Evolutionary conservation across 2,113 vertebrate species (phyloP).

Genomic region (Muscicapa adusta): DNA sequence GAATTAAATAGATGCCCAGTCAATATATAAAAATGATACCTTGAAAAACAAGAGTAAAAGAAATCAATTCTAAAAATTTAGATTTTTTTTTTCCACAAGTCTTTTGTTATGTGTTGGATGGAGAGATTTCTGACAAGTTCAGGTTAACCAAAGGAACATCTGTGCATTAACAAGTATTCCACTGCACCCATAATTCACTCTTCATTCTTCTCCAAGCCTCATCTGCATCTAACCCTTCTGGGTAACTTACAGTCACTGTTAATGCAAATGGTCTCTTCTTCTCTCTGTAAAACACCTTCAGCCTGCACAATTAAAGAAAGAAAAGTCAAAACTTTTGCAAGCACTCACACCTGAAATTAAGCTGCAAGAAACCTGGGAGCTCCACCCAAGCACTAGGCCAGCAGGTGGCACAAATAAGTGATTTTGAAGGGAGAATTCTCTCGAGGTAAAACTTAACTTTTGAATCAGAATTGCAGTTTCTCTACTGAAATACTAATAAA

Average conservation of each 20-base stretch:
- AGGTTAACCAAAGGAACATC: neutral
- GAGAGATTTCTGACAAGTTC: neutral
- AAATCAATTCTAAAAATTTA: neutral
- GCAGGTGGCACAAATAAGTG: neutral
- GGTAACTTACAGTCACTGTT: conserved; percentile 12
- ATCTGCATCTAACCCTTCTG: neutral
- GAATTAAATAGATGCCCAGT: neutral
- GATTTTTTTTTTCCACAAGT: neutral
- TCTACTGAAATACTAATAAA: neutral
- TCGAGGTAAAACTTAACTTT: neutral
- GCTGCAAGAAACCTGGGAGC: rapidly evolving
- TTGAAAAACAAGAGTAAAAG: neutral
- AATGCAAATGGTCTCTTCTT: conserved; percentile 51
- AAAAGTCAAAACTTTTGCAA: neutral
- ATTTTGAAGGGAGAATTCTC: neutral
- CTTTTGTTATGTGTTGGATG: neutral
- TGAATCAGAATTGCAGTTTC: neutral
- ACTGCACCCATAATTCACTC: neutral
- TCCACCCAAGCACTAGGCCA: neutral
- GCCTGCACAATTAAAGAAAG: neutral
- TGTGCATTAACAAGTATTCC: neutral
- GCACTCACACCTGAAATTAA: neutral
- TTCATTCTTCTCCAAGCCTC: neutral
- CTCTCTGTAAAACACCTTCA: conserved; percentile 55
- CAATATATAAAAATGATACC: neutral